Evolutionary conservation across 2,888 invertebrate genomes (phyloP).

Genomic region (Odiellus spinosus): DNA sequence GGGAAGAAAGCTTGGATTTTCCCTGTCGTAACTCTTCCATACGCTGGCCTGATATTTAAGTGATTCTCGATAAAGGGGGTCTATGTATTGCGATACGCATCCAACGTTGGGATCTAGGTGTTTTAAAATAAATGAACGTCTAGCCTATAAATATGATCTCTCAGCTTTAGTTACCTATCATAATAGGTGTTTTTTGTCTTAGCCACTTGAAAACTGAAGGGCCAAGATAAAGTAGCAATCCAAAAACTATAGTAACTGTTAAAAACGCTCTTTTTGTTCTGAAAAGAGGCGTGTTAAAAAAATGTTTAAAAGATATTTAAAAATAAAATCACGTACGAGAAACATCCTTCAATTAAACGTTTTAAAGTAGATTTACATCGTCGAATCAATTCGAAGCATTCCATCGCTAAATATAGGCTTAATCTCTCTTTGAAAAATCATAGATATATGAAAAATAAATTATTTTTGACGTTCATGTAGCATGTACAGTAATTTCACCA

Average conservation of each 20-base stretch:
- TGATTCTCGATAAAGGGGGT: slow-evolving; percentile 42
- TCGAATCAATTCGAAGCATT: too few species aligned
- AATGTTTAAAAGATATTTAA: too few species aligned
- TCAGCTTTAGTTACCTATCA: slow-evolving; percentile 13
- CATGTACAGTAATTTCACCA: too few species aligned
- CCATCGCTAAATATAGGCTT: too few species aligned
- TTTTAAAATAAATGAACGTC: not conserved
- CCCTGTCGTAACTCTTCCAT: slow-evolving; percentile 39
- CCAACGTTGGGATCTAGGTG: slow-evolving; percentile 37
- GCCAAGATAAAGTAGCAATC: slow-evolving; percentile 45
- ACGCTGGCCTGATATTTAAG: slow-evolving; percentile 51
- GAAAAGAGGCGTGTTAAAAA: not conserved
- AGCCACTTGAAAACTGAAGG: slow-evolving; percentile 46
- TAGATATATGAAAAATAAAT: too few species aligned
- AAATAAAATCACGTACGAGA: too few species aligned
- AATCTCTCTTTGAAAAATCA: too few species aligned
- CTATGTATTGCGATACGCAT: slow-evolving; percentile 49
- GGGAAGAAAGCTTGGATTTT: slow-evolving; percentile 47
- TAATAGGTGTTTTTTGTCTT: slow-evolving; percentile 32
- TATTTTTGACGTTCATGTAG: too few species aligned
- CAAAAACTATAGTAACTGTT: slow-evolving; percentile 10
- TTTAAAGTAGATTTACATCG: too few species aligned
- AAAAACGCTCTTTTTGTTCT: slow-evolving; percentile 18
- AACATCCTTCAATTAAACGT: too few species aligned
- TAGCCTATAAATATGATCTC: not conserved